Percentiles rank a stretch among this genome's conserved stretches.
phyloP scores from a whole-genome alignment of 2,888 invertebrate species.

The Callosobruchus maculatus region DNA sequence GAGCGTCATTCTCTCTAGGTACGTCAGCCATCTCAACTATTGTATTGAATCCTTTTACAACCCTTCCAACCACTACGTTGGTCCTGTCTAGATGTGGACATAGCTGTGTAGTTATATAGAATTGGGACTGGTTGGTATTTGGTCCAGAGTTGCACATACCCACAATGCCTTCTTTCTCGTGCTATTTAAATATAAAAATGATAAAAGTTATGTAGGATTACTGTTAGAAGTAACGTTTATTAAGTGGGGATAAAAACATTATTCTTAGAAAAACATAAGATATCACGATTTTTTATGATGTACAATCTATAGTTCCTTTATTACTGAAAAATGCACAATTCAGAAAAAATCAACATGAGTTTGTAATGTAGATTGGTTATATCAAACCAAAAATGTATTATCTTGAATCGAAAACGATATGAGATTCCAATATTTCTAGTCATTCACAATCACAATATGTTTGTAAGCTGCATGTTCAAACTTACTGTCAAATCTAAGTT shows the following conservation, averaged over 20 bases:
- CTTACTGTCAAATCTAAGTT: constrained; percentile 46
- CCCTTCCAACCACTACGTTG: constrained; percentile 80
- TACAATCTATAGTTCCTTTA: too few species aligned
- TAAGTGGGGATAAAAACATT: too few species aligned
- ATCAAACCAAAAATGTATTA: too few species aligned
- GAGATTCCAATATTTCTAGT: too few species aligned
- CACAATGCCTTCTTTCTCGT: constrained; percentile 64
- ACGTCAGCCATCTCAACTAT: constrained; percentile 67
- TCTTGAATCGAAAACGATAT: too few species aligned
- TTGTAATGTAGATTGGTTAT: too few species aligned
- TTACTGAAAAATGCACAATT: too few species aligned
- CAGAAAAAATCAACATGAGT: too few species aligned
- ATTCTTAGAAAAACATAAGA: neutral
- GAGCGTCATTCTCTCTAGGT: constrained; percentile 57
- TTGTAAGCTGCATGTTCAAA: neutral
- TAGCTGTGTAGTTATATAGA: constrained; percentile 79
- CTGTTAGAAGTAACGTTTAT: neutral
- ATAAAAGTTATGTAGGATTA: neutral
- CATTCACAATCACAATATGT: neutral
- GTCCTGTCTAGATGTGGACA: constrained; percentile 75
- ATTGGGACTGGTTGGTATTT: constrained; percentile 91
- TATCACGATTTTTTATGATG: too few species aligned
- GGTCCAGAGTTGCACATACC: constrained; percentile 81
- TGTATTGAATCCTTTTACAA: constrained; percentile 71
- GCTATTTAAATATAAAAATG: constrained; percentile 29